Evolutionary conservation across 1,140 invertebrate genomes (phyloP).

Genomic region (Dryas iulia): DNA sequence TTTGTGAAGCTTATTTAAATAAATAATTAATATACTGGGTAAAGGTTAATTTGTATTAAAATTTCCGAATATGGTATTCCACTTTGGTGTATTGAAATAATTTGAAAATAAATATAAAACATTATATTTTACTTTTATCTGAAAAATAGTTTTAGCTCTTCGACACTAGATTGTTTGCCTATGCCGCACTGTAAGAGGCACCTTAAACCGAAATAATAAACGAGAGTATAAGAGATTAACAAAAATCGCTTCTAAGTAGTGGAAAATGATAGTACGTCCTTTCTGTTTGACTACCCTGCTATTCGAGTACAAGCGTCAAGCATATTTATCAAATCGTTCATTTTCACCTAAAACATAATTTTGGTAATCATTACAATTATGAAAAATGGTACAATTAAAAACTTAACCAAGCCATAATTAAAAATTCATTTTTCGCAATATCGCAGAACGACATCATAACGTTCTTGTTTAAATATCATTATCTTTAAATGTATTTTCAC

Average conservation of each 20-base stretch:
- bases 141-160: too few relatives aligned
- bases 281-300: too few relatives aligned
- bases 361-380: background rate
- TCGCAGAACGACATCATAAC: background rate
- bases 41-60: background rate
- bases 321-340: too few relatives aligned
- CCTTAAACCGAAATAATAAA: too few relatives aligned
- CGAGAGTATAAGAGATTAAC: too few relatives aligned
- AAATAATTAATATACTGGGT: background rate
- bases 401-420: background rate
- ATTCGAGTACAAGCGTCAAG: too few relatives aligned
- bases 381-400: background rate
- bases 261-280: too few relatives aligned
- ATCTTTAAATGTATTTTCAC: constrained; percentile 1
- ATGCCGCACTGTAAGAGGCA: too few relatives aligned
- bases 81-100: background rate
- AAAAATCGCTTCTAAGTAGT: too few relatives aligned
- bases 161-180: too few relatives aligned
- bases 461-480: constrained; percentile 4
- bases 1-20: background rate
- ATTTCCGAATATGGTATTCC: background rate
- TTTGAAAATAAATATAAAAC: too few relatives aligned
- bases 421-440: background rate
- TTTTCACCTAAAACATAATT: background rate
- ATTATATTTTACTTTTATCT: too few relatives aligned